Base-by-base conservation (phyloP, 2,797 vertebrate genomes). In the Rhabdomys pumilio region DNA sequence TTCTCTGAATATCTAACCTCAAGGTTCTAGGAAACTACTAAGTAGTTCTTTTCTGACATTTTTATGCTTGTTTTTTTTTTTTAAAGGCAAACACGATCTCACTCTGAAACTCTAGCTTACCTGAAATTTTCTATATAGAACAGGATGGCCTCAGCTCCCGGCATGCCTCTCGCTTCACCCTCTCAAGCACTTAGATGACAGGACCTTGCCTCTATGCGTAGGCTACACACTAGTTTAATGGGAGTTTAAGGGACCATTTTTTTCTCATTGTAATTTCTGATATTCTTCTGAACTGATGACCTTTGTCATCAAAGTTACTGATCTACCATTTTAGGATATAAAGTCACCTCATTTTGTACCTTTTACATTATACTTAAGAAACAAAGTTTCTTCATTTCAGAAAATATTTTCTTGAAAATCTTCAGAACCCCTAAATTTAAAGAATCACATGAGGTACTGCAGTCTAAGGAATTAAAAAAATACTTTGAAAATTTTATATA, bases 311-410 rank as follows among this genome's bases (percentile, higher is more conserved):
- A 65, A 93, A 61, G 38, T 53, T 93, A 94, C 59, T 61, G 26
- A 85, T 50, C 55, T 92, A 90, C 44, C 81, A 76, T 73, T 79
- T 69, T 93, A 95, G n/a, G 85, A 29, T 55, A 12, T 88, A 55
- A 11, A 96, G 84, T 61, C 26, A 85, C 3, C 15, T 83, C 53
- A 67, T 85, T 85, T 89, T 75, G 76, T 53, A 89, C 6, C 55
- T 93, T 90, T 88, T 26, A 81, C 31, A 89, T 89, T 80, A 69
- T 15, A 89, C 63, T 90, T 93, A 91, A 91, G 65, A 93, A 96
- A 93, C 10, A 90, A 93, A 82, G 89, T 31, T 11, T 20, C 24
- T 81, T 76, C 26, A 24, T 73, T 44, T 26, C 63, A 87, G 86
- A 53, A 75, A 86, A 61, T 88, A 9, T 69, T 95, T 95, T 63